Base-by-base conservation (phyloP, 2,113 vertebrate species). In the Ursus arctos region DNA sequence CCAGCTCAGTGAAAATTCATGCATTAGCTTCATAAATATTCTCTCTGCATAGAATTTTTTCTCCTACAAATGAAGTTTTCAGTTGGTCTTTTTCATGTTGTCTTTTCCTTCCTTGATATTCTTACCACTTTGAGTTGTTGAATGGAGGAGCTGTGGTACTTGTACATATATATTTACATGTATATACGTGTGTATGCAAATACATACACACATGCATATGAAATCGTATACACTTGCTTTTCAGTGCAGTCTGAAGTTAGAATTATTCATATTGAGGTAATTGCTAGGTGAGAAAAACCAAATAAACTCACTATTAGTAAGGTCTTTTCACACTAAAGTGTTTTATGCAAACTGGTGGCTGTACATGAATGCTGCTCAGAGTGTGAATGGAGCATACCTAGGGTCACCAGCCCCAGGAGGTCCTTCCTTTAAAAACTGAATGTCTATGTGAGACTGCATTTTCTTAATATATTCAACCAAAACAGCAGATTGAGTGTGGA, bases 21-120 rank as follows among this genome's bases (percentile, higher is more conserved):
- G 24, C 4, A 67, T 98, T 67, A 91, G 12, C 24, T 95, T 96
- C 33, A 47, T 95, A 89, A 51, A 67, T 97, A 97, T 92, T 97
- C 47, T 86, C 18, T n/a, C 77, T 95, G 31, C n/a, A 31, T 83
- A 93, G 94, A 95, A 88, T 96, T 82, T 97, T 97, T 14, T 98
- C 40, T 72, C 94, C 77, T 59, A 59, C 31, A 96, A 55, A 67
- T 95, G 49, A 65, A 19, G 7, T 71, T 85, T 51, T 85, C 82
- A 72, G 26, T 84, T 95, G 43, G 47, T 31, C 43, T 77, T 77
- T 77, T 77, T 31, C 74, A 59, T 51, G 6, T 82, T 94, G 71
- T 6, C 26, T 36, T 61, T 84, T 91, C n/a, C 26, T 82, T 74
- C 49, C 55, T 95, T 96, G 16, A 84, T 88, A 40, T 49, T 82